Evolutionary conservation across 2,113 vertebrate genomes (phyloP).

Genomic region (Alosa alosa): DNA sequence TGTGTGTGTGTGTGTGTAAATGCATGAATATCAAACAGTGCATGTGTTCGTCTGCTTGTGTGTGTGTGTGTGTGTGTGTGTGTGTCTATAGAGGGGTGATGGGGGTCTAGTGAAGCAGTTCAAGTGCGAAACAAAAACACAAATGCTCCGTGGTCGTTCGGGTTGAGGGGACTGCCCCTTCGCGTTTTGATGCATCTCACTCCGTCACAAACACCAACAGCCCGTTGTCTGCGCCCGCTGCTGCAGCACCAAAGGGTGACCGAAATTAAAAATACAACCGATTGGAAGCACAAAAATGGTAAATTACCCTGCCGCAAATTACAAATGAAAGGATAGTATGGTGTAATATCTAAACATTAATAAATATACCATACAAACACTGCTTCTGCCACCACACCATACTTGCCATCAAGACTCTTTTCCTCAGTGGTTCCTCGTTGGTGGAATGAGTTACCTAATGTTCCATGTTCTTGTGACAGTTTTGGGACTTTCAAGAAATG

Average conservation of each 20-base stretch:
- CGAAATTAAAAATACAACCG: no score
- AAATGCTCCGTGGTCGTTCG: neutral
- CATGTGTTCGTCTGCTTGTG: neutral
- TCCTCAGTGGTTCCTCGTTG: no score
- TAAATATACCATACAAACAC: no score
- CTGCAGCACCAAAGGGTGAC: neutral
- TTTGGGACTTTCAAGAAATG: no score
- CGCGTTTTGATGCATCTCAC: neutral
- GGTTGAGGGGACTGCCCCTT: neutral
- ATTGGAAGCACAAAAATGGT: no score
- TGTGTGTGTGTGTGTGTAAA: constrained; percentile 23
- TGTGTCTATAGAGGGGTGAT: neutral
- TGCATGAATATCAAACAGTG: constrained; percentile 7
- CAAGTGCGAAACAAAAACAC: constrained; percentile 5
- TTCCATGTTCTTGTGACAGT: no score
- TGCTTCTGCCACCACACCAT: no score
- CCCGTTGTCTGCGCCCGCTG: neutral
- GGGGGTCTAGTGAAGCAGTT: neutral
- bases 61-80: neutral
- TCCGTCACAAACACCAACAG: neutral
- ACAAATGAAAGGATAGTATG: no score
- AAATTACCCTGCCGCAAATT: no score
- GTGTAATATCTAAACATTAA: no score
- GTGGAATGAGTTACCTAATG: no score
- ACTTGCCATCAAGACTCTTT: no score